Evolutionary conservation across 2,113 vertebrate species (phyloP).

Genomic region (Microcebus lehilahytsara): DNA sequence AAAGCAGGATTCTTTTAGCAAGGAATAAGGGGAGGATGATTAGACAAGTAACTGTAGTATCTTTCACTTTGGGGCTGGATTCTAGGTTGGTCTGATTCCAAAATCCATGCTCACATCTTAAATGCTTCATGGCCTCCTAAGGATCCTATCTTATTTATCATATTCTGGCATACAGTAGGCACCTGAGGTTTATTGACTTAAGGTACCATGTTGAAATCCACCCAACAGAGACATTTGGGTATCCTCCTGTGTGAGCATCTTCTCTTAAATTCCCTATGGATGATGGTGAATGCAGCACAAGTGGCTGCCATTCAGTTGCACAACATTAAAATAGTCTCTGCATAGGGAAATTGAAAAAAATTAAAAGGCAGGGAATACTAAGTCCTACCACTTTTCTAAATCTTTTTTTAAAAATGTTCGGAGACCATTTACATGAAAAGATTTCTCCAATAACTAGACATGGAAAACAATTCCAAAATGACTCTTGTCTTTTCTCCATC

Average conservation of each 20-base stretch:
- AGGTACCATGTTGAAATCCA: not conserved
- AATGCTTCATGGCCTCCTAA: not conserved
- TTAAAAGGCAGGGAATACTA: not conserved
- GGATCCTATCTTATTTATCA: not conserved
- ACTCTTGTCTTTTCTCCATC: not conserved
- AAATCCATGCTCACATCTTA: not conserved
- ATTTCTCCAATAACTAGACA: not conserved
- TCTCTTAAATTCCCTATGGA: not conserved
- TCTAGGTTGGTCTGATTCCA: not conserved
- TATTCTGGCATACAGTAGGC: not conserved
- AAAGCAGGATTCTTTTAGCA: not conserved
- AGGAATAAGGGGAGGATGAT: not conserved
- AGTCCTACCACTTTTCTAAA: constrained; percentile 35
- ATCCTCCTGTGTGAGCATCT: not conserved
- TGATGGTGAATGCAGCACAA: not conserved
- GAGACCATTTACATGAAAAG: constrained; percentile 42
- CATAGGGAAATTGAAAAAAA: not conserved
- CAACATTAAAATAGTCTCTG: not conserved
- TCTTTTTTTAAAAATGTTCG: not conserved
- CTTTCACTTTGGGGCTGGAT: not conserved
- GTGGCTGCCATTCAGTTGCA: not conserved
- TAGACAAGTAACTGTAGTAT: not conserved
- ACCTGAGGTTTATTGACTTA: too few relatives aligned
- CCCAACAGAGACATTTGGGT: not conserved
- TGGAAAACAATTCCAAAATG: constrained; percentile 25